A percentile compares a stretch with the other conserved stretches of the same genome.
Evolutionary conservation across 2,888 invertebrate genomes (phyloP).

Genomic region (Xylota segnis): DNA sequence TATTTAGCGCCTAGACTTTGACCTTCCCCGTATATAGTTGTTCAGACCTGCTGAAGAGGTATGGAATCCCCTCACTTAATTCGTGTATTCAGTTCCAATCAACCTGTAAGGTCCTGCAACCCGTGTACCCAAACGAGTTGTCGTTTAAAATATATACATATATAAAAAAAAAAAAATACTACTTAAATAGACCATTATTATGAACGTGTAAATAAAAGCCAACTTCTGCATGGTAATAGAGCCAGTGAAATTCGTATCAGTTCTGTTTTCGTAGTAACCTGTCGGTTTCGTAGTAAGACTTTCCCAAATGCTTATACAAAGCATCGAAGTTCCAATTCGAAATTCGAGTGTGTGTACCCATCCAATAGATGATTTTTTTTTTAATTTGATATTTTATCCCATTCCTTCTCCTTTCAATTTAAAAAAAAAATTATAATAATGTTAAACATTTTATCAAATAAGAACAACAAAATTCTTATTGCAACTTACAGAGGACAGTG

Average conservation of each 20-base stretch:
- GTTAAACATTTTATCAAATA: not conserved
- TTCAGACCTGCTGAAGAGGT: not conserved
- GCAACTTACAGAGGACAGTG: conserved; percentile 52
- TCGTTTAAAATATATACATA: too few relatives aligned
- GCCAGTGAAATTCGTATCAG: not conserved
- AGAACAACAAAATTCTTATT: not conserved
- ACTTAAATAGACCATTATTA: too few relatives aligned
- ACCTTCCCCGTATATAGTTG: not conserved
- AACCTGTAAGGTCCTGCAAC: not conserved
- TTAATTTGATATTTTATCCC: not conserved
- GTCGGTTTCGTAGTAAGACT: not conserved
- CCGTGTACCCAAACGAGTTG: not conserved
- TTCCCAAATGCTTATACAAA: not conserved
- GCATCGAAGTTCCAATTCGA: not conserved
- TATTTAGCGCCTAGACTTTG: too few relatives aligned
- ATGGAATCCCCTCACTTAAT: not conserved
- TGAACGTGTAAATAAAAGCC: too few relatives aligned
- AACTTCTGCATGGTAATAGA: conserved; percentile 4
- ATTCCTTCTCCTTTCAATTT: not conserved
- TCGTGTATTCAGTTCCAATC: not conserved
- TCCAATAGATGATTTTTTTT: not conserved
- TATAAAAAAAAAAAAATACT: too few relatives aligned
- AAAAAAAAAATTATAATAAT: not conserved
- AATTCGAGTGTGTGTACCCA: conserved; percentile 15
- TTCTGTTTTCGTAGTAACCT: not conserved